Conservation (phyloP, 2,888 invertebrate genomes). For the Tinea trinotella region DNA sequence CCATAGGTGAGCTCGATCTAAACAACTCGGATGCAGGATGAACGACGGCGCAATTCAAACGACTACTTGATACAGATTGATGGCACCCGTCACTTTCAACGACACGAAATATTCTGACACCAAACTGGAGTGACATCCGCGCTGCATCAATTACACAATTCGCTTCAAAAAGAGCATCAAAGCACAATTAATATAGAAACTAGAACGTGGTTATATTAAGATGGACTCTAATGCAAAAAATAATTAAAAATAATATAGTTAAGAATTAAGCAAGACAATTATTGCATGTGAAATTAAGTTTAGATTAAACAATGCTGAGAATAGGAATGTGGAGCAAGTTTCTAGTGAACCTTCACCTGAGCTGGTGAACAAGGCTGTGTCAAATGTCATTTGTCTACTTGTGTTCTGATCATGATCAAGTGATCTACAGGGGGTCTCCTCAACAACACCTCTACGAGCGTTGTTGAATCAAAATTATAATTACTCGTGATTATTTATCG, state of each 20-base stretch:
- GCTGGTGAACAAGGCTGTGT: conserved; percentile 35
- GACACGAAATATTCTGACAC: conserved; percentile 11
- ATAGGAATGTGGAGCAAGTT: conserved; percentile 1
- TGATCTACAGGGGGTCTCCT: neutral
- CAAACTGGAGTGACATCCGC: neutral
- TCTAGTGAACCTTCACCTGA: conserved; percentile 28
- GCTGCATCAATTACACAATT: neutral
- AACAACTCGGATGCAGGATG: conserved; percentile 26
- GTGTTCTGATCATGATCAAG: neutral
- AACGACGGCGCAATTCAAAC: conserved; percentile 24
- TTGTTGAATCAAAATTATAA: neutral
- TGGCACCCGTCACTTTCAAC: conserved; percentile 25
- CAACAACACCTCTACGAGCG: neutral
- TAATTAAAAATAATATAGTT: neutral
- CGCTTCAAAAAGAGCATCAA: neutral
- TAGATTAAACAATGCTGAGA: conserved; percentile 29
- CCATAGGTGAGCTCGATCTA: conserved; percentile 14
- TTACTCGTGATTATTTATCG: neutral
- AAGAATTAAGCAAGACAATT: conserved; percentile 11
- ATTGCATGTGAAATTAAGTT: conserved; percentile 18
- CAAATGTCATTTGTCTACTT: conserved; percentile 32
- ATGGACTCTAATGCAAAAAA: neutral
- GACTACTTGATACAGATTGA: conserved; percentile 39
- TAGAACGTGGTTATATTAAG: neutral
- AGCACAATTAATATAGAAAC: neutral